phyloP scores from a whole-genome alignment of 2,888 invertebrate species.

The Tiliacea aurago region DNA sequence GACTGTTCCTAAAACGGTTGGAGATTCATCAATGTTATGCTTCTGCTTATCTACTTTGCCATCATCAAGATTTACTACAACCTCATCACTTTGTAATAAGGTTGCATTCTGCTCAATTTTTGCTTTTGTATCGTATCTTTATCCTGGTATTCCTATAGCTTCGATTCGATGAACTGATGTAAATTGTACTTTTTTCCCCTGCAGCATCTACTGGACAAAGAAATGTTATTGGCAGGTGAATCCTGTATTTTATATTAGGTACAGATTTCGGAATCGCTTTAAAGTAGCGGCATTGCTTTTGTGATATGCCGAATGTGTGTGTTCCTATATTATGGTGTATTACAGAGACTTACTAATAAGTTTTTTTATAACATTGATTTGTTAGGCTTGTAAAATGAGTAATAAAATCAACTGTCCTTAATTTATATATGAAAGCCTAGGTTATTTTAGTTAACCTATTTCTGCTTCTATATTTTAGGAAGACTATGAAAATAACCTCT shows the following conservation, averaged over 20 bases:
- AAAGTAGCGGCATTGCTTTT: slow-evolving; percentile 69
- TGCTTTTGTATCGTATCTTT: slow-evolving; percentile 33
- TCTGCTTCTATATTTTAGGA: background rate
- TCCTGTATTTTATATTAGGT: slow-evolving; percentile 83
- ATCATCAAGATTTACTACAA: slow-evolving; percentile 1
- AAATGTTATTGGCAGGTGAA: slow-evolving; percentile 87
- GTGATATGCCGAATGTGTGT: slow-evolving; percentile 64
- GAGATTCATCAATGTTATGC: slow-evolving; percentile 86
- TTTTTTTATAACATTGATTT: background rate
- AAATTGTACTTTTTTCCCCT: slow-evolving; percentile 79
- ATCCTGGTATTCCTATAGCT: slow-evolving; percentile 70
- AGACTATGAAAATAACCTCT: background rate
- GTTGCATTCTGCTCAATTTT: slow-evolving; percentile 27
- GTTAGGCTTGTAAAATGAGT: slow-evolving; percentile 13
- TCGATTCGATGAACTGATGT: slow-evolving; percentile 85
- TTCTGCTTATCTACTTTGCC: slow-evolving; percentile 64
- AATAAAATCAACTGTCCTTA: background rate
- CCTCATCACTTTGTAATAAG: slow-evolving; percentile 15
- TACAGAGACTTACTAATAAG: background rate
- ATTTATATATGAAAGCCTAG: too few relatives aligned
- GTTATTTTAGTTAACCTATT: too few relatives aligned
- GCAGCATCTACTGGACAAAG: slow-evolving; percentile 81
- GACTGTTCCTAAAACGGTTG: slow-evolving; percentile 83
- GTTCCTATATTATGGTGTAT: slow-evolving; percentile 39
- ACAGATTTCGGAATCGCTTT: slow-evolving; percentile 76